Percentiles rank a stretch among this genome's conserved stretches.
Evolutionary conservation across 1,140 invertebrate species (phyloP).

Genomic region (Meloidogyne floridensis): DNA sequence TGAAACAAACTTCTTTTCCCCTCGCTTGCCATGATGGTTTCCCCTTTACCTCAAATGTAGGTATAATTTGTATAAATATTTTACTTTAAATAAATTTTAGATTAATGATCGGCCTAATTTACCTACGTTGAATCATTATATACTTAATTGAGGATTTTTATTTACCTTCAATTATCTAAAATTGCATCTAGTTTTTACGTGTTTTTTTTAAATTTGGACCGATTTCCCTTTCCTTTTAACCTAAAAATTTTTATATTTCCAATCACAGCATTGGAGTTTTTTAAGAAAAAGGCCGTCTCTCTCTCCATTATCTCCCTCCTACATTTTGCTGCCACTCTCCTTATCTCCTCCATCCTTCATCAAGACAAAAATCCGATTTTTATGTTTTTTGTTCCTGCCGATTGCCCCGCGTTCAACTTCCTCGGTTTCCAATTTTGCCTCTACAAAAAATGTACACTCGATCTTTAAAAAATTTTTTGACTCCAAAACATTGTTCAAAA

Average conservation of each 20-base stretch:
- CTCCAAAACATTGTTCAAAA: not conserved
- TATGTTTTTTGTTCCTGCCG: not conserved
- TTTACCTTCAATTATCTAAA: not conserved
- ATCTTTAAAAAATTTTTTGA: not conserved
- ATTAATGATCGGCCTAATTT: not conserved
- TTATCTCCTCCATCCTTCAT: not conserved
- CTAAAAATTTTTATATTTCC: not conserved
- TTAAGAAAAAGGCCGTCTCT: no score
- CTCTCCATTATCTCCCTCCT: not conserved
- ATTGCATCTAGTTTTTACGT: not conserved
- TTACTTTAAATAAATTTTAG: not conserved
- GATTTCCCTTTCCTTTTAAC: no score
- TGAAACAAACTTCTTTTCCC: no score
- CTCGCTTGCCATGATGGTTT: not conserved
- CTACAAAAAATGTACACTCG: constrained; percentile 3
- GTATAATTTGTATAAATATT: no score
- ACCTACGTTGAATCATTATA: not conserved
- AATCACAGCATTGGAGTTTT: no score
- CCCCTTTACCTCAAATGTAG: no score
- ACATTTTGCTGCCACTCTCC: not conserved
- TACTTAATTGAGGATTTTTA: constrained; percentile 1
- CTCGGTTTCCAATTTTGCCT: not conserved
- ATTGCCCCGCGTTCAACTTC: not conserved
- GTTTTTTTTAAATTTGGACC: not conserved
- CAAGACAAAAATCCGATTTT: not conserved